Percentiles rank a stretch among this genome's conserved stretches.
Evolutionary conservation across 2,113 vertebrate species (phyloP).

Genomic region (Cercopithecus mona): DNA sequence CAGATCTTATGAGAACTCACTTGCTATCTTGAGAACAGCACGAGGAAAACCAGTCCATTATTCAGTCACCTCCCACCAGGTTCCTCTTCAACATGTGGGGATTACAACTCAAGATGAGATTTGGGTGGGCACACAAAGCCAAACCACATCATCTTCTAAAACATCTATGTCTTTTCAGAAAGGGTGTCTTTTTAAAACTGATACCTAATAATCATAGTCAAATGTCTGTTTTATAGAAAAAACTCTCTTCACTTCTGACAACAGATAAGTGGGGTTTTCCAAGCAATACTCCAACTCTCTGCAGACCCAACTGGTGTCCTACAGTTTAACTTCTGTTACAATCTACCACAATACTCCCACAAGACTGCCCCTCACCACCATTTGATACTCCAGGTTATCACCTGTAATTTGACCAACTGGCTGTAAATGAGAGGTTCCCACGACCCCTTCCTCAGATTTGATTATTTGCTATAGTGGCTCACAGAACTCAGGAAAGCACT

Average conservation of each 20-base stretch:
- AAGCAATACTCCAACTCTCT: not conserved
- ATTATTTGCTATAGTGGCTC: not conserved
- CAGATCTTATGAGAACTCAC: too few species aligned
- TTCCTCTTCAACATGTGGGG: too few species aligned
- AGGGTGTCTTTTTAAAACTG: not conserved
- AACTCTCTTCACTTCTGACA: not conserved
- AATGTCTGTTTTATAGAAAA: not conserved
- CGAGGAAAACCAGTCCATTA: too few species aligned
- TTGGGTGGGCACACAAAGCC: too few species aligned
- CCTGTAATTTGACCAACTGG: not conserved
- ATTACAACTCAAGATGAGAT: too few species aligned
- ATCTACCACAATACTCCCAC: not conserved
- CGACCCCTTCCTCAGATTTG: not conserved
- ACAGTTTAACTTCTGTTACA: not conserved
- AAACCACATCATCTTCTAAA: not conserved
- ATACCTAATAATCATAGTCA: not conserved
- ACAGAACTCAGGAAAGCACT: not conserved
- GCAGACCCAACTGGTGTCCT: not conserved
- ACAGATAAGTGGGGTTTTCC: not conserved
- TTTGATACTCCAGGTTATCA: not conserved
- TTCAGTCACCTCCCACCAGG: too few species aligned
- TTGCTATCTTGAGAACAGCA: too few species aligned
- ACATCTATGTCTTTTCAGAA: not conserved
- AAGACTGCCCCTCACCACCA: not conserved
- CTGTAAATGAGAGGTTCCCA: not conserved